These are phyloP conservation scores for Tragelaphus buxtoni DNA, from an alignment of 2,113 vertebrate species.

Conservation along the genomic window DNA sequence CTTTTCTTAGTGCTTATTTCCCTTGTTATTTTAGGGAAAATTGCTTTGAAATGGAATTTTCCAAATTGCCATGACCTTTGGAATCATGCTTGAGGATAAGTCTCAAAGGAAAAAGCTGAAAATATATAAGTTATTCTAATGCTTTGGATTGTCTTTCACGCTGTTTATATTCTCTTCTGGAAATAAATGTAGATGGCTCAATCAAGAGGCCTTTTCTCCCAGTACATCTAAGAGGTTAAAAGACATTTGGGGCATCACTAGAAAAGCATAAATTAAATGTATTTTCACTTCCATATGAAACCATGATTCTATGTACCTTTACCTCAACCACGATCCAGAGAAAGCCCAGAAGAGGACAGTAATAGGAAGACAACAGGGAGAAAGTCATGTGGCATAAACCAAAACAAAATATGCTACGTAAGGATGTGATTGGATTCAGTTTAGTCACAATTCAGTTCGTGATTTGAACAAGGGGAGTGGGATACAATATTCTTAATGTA, in stretches of 20 bases:
- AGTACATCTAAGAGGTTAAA: neutral
- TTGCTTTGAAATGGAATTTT: neutral
- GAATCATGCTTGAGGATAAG: neutral
- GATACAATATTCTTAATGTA: neutral
- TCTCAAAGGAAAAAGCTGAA: conserved; percentile 6
- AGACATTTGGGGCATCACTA: neutral
- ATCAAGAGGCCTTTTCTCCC: neutral
- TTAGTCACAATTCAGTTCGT: neutral
- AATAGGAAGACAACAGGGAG: neutral
- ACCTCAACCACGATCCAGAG: neutral
- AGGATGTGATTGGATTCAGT: neutral
- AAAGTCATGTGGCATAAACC: neutral
- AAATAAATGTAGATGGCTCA: neutral
- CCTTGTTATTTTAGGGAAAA: neutral
- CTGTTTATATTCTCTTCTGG: neutral
- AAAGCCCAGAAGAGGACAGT: neutral
- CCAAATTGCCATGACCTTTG: neutral
- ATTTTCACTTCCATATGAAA: neutral
- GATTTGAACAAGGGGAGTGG: neutral
- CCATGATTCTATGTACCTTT: neutral
- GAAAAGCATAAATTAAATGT: neutral
- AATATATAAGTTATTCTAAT: neutral
- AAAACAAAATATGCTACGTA: neutral
- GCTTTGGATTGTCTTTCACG: neutral
- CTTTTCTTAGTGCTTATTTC: neutral